phyloP scores from a whole-genome alignment of 2,797 vertebrate genomes.

The Enteromius argenteus region DNA sequence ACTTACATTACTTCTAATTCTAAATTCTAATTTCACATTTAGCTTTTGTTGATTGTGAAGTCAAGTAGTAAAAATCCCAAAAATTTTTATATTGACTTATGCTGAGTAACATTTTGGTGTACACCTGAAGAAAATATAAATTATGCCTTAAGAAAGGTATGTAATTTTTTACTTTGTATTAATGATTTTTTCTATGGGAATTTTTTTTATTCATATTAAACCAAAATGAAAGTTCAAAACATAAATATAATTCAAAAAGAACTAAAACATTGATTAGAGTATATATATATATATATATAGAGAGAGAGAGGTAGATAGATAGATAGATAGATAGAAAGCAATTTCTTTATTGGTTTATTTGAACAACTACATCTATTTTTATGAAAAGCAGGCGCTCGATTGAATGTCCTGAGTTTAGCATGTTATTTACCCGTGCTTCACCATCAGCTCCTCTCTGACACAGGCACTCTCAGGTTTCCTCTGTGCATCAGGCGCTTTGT shows the following conservation, averaged over 20 bases:
- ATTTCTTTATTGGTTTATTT: neutral
- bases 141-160: neutral
- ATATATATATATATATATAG: too few species aligned
- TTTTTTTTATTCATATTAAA: neutral
- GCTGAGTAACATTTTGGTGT: neutral
- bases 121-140: neutral
- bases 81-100: neutral
- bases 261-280: neutral
- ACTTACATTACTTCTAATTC: neutral
- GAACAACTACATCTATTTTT: neutral
- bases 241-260: neutral
- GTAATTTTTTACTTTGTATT: neutral
- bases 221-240: neutral
- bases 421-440: slow-evolving; percentile 44
- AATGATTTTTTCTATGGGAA: neutral
- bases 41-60: neutral
- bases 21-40: too few species aligned
- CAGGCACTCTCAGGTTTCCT: slow-evolving; percentile 54
- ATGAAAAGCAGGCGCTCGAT: neutral
- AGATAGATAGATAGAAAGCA: too few species aligned
- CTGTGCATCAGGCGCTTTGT: slow-evolving; percentile 56
- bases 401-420: slow-evolving; percentile 22
- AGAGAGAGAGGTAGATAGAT: too few species aligned
- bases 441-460: slow-evolving; percentile 51
- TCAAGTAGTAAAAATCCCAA: neutral